Percentiles rank a stretch among this genome's conserved stretches.
phyloP scores from a whole-genome alignment of 2,113 vertebrate species.

The western clawed frog (Xenopus tropicalis) region DNA sequence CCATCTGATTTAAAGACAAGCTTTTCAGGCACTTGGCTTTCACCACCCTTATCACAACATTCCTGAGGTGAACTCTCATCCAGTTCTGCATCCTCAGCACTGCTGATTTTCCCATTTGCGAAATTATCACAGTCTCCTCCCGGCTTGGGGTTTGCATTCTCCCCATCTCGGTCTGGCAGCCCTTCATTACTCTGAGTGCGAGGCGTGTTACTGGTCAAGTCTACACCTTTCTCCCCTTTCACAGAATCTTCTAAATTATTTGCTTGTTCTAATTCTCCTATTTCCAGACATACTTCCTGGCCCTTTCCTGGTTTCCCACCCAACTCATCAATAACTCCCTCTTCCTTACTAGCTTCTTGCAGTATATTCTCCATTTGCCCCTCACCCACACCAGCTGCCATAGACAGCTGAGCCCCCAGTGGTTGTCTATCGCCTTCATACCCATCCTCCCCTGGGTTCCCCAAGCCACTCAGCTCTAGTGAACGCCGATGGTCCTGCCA shows the following conservation, averaged over 20 bases:
- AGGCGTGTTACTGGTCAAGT: background rate
- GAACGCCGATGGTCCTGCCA: conserved; percentile 95
- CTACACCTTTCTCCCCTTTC: background rate
- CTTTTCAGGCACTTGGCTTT: background rate
- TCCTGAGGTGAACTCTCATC: too few relatives aligned
- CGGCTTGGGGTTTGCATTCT: background rate
- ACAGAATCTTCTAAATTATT: background rate
- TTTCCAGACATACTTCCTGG: conserved; percentile 23
- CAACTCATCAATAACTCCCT: conserved; percentile 64
- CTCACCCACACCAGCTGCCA: conserved; percentile 80
- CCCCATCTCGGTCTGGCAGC: background rate
- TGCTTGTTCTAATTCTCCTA: background rate
- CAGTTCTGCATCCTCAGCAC: background rate
- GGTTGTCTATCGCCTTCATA: conserved; percentile 59
- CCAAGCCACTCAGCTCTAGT: conserved; percentile 79
- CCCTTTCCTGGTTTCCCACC: conserved; percentile 43
- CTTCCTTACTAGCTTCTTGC: conserved; percentile 88
- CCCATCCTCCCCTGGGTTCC: conserved; percentile 66
- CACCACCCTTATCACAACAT: too few relatives aligned
- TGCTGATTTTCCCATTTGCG: background rate
- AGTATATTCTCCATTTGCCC: conserved; percentile 95
- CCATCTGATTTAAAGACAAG: background rate
- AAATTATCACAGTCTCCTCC: background rate
- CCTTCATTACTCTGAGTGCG: background rate
- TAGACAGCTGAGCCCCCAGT: conserved; percentile 76